Conservation (phyloP, 2,113 vertebrate species). For the Colistium nudipinnis region DNA sequence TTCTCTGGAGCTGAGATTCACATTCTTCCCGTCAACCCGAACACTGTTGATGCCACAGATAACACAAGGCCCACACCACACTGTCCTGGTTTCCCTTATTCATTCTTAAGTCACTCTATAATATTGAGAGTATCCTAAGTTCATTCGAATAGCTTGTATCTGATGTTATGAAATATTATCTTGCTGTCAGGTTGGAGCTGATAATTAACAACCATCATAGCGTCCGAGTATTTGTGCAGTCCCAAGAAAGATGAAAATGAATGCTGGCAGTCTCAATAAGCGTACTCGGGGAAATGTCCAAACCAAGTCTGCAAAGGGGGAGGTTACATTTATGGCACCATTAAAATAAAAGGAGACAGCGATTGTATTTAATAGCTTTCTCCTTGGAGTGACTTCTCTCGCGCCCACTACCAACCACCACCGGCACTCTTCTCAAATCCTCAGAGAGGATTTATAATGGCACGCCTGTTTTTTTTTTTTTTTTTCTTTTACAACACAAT, state of each 20-base stretch:
- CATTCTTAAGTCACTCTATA: background rate
- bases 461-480: conserved; percentile 41
- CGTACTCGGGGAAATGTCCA: conserved; percentile 30
- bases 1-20: conserved; percentile 6
- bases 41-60: background rate
- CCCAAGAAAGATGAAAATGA: conserved; percentile 11
- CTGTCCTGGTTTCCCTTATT: conserved; percentile 1
- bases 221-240: background rate
- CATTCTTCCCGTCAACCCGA: background rate
- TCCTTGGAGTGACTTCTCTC: conserved; percentile 43
- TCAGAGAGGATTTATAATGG: conserved; percentile 43
- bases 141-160: background rate
- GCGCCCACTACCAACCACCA: conserved; percentile 4
- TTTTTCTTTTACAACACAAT: no score
- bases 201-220: background rate
- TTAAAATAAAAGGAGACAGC: conserved; percentile 60
- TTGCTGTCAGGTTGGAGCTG: background rate
- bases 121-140: background rate
- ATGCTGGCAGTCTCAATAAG: background rate
- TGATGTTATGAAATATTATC: background rate
- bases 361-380: conserved; percentile 63
- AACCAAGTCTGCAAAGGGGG: no score
- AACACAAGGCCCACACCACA: background rate
- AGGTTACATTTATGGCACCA: conserved; percentile 42
- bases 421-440: conserved; percentile 25